Conservation (phyloP, 1,140 invertebrate species). For the Drosophila lini region DNA sequence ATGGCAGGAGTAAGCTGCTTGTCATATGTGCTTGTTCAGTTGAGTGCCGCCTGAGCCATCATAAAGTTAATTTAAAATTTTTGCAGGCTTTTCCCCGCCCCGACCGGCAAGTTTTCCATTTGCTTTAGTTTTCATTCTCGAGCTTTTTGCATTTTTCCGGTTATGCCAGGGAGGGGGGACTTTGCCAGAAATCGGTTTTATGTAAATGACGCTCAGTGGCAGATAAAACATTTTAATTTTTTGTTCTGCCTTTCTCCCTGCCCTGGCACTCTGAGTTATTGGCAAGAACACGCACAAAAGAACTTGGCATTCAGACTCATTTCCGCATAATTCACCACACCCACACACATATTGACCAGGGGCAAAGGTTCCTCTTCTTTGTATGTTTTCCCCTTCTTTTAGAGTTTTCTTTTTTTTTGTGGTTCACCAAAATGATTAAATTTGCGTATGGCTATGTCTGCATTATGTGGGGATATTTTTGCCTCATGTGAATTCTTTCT, state of each 20-base stretch:
- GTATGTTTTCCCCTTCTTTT: neutral
- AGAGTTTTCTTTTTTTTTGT: conserved; percentile 6
- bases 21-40: conserved; percentile 66
- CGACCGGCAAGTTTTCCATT: conserved; percentile 41
- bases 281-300: conserved; percentile 63
- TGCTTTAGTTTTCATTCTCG: conserved; percentile 47
- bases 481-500: neutral
- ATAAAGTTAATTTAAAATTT: conserved; percentile 76
- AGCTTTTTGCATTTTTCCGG: conserved; percentile 26
- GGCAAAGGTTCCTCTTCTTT: conserved; percentile 5
- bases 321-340: conserved; percentile 29
- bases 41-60: conserved; percentile 61
- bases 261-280: conserved; percentile 59
- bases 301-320: conserved; percentile 56
- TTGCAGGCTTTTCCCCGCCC: conserved; percentile 23
- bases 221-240: conserved; percentile 66
- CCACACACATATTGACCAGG: conserved; percentile 25
- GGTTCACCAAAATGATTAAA: conserved; percentile 36
- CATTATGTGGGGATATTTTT: conserved; percentile 14
- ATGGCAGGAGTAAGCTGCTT: conserved; percentile 19
- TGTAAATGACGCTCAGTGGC: conserved; percentile 64
- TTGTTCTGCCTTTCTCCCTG: conserved; percentile 1
- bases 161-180: neutral
- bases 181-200: conserved; percentile 71
- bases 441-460: conserved; percentile 26